Evolutionary conservation across 2,797 vertebrate genomes (phyloP).

Genomic region (Mallotus villosus): DNA sequence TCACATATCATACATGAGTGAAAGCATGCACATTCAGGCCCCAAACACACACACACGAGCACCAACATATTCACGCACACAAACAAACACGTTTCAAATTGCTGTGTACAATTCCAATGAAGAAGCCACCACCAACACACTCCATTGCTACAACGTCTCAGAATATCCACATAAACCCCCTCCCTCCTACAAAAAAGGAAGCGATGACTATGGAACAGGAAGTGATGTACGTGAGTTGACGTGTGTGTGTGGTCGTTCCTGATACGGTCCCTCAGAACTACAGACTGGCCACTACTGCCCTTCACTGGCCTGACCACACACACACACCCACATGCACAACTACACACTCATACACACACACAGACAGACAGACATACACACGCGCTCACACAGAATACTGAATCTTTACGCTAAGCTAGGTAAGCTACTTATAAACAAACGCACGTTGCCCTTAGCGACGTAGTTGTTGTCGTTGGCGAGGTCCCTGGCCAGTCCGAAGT

Average conservation of each 20-base stretch:
- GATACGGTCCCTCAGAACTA: no score
- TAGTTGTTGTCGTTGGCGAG: conserved; percentile 86
- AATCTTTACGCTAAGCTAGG: no score
- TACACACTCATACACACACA: neutral
- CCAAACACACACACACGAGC: neutral
- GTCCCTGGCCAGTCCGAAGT: conserved; percentile 86
- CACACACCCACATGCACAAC: neutral
- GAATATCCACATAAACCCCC: no score
- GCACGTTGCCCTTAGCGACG: conserved; percentile 84
- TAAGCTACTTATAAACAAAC: conserved; percentile 39
- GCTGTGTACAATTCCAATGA: neutral
- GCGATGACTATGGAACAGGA: neutral
- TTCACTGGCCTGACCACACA: neutral
- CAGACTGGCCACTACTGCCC: no score
- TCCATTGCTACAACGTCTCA: no score
- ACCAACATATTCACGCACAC: no score
- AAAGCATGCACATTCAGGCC: no score
- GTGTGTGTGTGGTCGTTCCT: no score
- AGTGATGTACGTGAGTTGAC: neutral
- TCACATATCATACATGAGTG: no score
- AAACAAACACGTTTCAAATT: no score
- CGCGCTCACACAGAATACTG: neutral
- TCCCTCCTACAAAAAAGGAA: neutral
- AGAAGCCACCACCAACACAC: neutral
- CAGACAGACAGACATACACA: neutral